Percentiles rank a stretch among this genome's conserved stretches.
Evolutionary conservation across 2,888 invertebrate genomes (phyloP).

Genomic region (Lottia gigantea): DNA sequence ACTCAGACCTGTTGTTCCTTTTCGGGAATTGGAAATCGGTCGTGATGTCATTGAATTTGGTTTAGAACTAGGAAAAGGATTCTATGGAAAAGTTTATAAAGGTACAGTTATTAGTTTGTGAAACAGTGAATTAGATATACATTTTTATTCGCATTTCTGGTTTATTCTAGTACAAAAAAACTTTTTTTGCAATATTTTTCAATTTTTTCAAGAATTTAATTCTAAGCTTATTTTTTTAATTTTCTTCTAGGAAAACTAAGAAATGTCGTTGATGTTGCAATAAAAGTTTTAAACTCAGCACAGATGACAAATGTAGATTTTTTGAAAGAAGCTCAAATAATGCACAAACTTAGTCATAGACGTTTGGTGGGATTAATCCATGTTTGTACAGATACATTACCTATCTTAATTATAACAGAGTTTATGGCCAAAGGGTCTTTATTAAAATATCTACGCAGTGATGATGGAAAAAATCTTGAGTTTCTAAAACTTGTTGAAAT

Average conservation of each 20-base stretch:
- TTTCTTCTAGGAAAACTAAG: slow-evolving; percentile 80
- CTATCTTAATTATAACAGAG: slow-evolving; percentile 90
- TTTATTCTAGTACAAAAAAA: too few species aligned
- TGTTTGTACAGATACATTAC: slow-evolving; percentile 87
- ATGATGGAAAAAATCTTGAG: slow-evolving; percentile 85
- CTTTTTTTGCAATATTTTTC: too few species aligned
- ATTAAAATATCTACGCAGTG: slow-evolving; percentile 88
- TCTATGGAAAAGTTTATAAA: slow-evolving; percentile 95
- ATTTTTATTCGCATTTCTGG: too few species aligned
- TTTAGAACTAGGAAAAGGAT: slow-evolving; percentile 91
- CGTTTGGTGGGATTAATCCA: slow-evolving; percentile 91
- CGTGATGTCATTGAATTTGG: slow-evolving; percentile 88
- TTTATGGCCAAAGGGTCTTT: slow-evolving; percentile 97
- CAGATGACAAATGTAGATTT: slow-evolving; percentile 95
- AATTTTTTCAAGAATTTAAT: too few species aligned
- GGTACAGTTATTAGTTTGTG: slow-evolving; percentile 67
- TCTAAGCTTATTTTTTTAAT: too few species aligned
- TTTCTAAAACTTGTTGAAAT: slow-evolving; percentile 86
- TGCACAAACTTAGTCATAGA: slow-evolving; percentile 65
- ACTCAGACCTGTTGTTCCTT: slow-evolving; percentile 87
- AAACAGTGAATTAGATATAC: too few species aligned
- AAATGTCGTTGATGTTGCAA: slow-evolving; percentile 95
- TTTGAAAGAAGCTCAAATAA: slow-evolving; percentile 79
- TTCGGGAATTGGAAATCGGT: slow-evolving; percentile 99
- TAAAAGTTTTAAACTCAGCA: slow-evolving; percentile 94